Percentiles rank a stretch among this genome's conserved stretches.
phyloP scores from a whole-genome alignment of 2,113 vertebrate genomes.

The Glaucidium brasilianum region DNA sequence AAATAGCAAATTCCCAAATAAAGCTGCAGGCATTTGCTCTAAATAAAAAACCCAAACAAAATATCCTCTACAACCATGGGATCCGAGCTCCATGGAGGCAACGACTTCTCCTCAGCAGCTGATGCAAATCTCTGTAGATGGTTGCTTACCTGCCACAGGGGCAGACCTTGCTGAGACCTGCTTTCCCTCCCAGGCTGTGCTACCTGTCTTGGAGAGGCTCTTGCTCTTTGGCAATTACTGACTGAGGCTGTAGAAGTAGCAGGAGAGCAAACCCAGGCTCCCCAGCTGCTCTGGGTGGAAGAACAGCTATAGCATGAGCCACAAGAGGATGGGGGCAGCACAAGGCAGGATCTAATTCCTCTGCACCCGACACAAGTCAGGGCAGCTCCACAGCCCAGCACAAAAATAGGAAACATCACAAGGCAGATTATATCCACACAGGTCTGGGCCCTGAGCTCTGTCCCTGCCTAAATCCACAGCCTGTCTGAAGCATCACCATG shows the following conservation, averaged over 20 bases:
- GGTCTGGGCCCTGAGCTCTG: not conserved
- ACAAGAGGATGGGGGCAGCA: not conserved
- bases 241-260: not conserved
- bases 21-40: not conserved
- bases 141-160: no score
- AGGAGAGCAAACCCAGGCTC: not conserved
- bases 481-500: not conserved
- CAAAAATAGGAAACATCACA: not conserved
- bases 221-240: not conserved
- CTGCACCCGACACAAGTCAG: not conserved
- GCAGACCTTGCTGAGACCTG: not conserved
- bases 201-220: accelerated
- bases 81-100: not conserved
- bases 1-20: not conserved
- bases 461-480: not conserved
- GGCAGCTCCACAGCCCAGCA: not conserved
- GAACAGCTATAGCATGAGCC: not conserved
- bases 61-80: accelerated
- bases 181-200: accelerated
- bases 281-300: not conserved
- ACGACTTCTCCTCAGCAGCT: not conserved
- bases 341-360: not conserved
- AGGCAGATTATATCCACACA: not conserved
- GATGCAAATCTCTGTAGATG: not conserved
- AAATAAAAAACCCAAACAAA: not conserved